Evolutionary conservation across 2,797 vertebrate genomes (phyloP).

Genomic region (Pseudocheirus occidentalis): DNA sequence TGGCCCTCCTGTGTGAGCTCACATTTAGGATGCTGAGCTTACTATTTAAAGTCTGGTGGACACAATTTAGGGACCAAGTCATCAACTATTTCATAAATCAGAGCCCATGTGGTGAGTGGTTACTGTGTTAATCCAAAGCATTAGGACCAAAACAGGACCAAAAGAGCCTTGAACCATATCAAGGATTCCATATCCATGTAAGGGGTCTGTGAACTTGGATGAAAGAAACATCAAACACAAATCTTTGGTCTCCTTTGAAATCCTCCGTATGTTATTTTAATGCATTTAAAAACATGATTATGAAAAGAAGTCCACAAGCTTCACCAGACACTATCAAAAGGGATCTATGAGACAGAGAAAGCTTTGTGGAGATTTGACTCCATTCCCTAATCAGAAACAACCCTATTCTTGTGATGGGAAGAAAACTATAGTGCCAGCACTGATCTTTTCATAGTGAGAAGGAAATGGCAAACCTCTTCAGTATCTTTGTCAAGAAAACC

Average conservation of each 20-base stretch:
- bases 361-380: background rate
- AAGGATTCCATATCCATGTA: background rate
- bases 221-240: background rate
- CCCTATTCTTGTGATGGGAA: conserved; percentile 47
- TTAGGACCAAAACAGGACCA: conserved; percentile 49
- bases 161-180: conserved; percentile 54
- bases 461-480: background rate
- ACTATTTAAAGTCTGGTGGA: background rate
- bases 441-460: conserved; percentile 55
- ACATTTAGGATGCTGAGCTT: conserved; percentile 29
- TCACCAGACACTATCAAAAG: background rate
- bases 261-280: background rate
- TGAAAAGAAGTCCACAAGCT: background rate
- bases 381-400: conserved; percentile 62
- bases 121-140: conserved; percentile 40
- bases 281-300: background rate
- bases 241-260: background rate
- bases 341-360: background rate
- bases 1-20: conserved; percentile 26
- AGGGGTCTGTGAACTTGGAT: background rate
- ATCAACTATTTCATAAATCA: conserved; percentile 32
- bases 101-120: conserved; percentile 47
- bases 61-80: conserved; percentile 31
- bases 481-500: background rate
- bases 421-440: conserved; percentile 45